Evolutionary conservation across 2,113 vertebrate genomes (phyloP), one percentile per base, ranked within the genome.

Genomic region (Sialia sialis): DNA sequence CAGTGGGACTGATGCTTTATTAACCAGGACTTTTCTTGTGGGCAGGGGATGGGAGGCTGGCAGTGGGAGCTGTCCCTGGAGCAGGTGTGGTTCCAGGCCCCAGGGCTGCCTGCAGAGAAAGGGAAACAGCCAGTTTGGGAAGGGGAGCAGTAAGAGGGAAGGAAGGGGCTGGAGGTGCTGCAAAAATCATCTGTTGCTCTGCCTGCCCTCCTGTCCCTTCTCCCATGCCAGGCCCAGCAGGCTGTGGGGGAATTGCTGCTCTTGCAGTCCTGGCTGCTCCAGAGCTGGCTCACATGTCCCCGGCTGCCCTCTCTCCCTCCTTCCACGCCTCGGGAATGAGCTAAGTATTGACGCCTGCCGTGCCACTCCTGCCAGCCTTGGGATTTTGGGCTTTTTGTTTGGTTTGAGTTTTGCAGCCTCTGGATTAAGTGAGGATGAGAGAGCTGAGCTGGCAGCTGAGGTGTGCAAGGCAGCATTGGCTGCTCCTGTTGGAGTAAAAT

Each of bases 91-190:
- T 78, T 43, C 75, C 2, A 1, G 58, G 34, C 34, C 25, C 6
- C 0, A 0, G n/a, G 22, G 48, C 38, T 79, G 70, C 52, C 68
- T 36, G 29, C 0, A 0, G n/a, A 44, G 73, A 32, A 66, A 63
- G 38, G 19, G 46, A 58, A 73, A 6, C 38, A 41, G 51, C 32
- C 49, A 4, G 10, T 64, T 76, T 60, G 72, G 83, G 78, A 77
- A 52, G 49, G 41, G 54, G 67, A 84, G 49, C 36, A 13, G 51
- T 64, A 64, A 9, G 38, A 48, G 20, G 54, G 12, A n/a, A n/a
- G 44, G 44, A 79, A 36, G 49, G 34, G 13, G 32, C 67, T 82
- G n/a, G 78, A 82, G 52, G 62, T 34, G 78, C 78, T 76, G 70
- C 68, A 87, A 25, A 79, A 51, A 41, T 10, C 36, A 43, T 9